Evolutionary conservation across 2,888 invertebrate genomes (phyloP).

Genomic region (Drosophila cracens): DNA sequence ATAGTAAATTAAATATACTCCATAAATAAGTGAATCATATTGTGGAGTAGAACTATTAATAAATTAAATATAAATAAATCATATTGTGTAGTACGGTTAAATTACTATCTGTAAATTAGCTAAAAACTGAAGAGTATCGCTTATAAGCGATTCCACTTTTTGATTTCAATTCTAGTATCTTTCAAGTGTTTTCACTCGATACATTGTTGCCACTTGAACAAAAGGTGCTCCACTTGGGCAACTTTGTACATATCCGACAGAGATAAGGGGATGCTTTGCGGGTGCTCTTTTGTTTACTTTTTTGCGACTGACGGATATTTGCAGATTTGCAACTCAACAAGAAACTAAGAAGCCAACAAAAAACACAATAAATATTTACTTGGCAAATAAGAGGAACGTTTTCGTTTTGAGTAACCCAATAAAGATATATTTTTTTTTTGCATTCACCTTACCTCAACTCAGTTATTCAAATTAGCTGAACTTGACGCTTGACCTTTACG

Average conservation of each 20-base stretch:
- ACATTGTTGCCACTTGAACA: background rate
- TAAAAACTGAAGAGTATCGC: background rate
- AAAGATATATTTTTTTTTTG: slow-evolving; percentile 18
- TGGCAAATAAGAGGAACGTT: background rate
- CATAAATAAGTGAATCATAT: background rate
- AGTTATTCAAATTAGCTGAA: slow-evolving; percentile 5
- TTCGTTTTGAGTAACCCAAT: background rate
- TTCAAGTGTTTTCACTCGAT: background rate
- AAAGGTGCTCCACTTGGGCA: background rate
- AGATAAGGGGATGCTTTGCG: slow-evolving; percentile 14
- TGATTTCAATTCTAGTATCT: background rate
- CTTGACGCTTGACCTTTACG: slow-evolving; percentile 31
- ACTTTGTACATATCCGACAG: slow-evolving; percentile 1
- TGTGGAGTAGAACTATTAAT: background rate
- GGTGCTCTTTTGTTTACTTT: slow-evolving; percentile 7
- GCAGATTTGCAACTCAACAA: slow-evolving; percentile 4
- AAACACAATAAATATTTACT: slow-evolving; percentile 2
- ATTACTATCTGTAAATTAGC: background rate
- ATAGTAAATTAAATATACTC: background rate
- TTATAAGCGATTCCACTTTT: background rate
- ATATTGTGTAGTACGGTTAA: background rate
- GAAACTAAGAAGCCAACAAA: background rate
- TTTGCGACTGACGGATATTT: background rate
- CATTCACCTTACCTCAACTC: slow-evolving; percentile 5
- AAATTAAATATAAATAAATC: background rate